phyloP scores from a whole-genome alignment of 2,888 invertebrate species.

The Trichopria drosophilae region DNA sequence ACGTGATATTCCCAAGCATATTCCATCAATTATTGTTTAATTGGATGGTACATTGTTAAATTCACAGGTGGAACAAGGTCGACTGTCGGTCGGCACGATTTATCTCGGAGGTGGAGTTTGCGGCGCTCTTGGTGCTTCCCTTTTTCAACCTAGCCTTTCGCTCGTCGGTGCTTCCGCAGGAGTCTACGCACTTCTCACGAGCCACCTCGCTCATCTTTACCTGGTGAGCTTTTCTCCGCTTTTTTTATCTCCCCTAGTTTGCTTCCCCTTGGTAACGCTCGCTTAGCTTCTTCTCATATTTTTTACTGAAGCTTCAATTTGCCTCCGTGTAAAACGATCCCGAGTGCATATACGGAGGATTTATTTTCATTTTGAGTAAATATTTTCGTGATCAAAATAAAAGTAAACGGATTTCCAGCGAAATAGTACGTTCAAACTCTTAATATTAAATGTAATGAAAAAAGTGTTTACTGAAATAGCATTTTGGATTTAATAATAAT shows the following conservation, averaged over 20 bases:
- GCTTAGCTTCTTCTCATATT: constrained; percentile 7
- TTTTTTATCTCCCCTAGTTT: not conserved
- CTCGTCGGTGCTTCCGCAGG: constrained; percentile 90
- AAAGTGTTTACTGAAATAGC: too few species aligned
- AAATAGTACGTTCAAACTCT: too few species aligned
- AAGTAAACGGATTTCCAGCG: too few species aligned
- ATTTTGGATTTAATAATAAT: too few species aligned
- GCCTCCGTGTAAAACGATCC: too few species aligned
- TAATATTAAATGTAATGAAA: too few species aligned
- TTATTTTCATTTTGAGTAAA: too few species aligned
- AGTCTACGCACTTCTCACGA: constrained; percentile 84
- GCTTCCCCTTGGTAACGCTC: constrained; percentile 10
- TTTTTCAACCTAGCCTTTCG: constrained; percentile 73
- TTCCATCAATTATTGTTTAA: too few species aligned
- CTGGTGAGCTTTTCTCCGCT: constrained; percentile 61
- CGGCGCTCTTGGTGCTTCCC: constrained; percentile 75
- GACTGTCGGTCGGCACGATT: constrained; percentile 69
- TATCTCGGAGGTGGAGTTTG: constrained; percentile 77
- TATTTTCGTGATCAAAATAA: too few species aligned
- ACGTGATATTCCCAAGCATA: not conserved
- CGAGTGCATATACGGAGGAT: too few species aligned
- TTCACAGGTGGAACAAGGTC: constrained; percentile 71
- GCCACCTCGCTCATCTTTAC: constrained; percentile 82
- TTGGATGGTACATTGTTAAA: too few species aligned
- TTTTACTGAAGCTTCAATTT: too few species aligned